These are phyloP conservation scores for Stegodyphus dumicola DNA, from an alignment of 1,140 invertebrate genomes.

Conservation along the genomic window DNA sequence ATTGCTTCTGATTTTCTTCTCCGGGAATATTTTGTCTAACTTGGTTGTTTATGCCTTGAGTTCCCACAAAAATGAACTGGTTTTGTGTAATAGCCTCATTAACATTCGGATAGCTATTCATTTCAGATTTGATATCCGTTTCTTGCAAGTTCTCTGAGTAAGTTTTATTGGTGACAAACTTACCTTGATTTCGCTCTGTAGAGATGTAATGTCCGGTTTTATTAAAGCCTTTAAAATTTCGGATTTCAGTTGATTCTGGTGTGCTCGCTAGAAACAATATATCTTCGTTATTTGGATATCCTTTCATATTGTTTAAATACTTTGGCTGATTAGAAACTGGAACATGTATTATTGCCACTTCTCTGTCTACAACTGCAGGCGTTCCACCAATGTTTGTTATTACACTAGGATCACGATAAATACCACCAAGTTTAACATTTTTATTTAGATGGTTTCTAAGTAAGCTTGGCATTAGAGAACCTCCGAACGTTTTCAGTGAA, in stretches of 20 bases:
- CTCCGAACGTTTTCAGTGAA: background rate
- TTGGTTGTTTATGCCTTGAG: conserved; percentile 4
- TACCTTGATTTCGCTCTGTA: background rate
- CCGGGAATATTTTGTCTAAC: background rate
- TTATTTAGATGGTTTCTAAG: conserved; percentile 5
- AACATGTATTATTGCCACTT: conserved; percentile 38
- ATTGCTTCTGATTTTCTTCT: conserved; percentile 15
- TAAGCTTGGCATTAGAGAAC: conserved; percentile 21
- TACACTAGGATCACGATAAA: conserved; percentile 12
- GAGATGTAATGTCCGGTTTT: background rate
- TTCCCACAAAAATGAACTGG: conserved; percentile 42
- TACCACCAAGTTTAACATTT: background rate
- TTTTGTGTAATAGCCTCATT: background rate
- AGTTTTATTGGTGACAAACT: background rate
- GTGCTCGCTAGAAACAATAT: conserved; percentile 9
- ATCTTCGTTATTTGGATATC: background rate
- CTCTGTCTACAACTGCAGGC: conserved; percentile 30
- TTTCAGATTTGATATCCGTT: background rate
- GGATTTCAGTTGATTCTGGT: background rate
- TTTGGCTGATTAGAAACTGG: background rate
- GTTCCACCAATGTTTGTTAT: conserved; percentile 21
- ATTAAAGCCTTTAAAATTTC: background rate
- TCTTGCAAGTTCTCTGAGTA: background rate
- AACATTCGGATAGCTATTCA: background rate
- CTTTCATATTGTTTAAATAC: background rate